These are phyloP conservation scores for Jordanella pulchra DNA, from an alignment of 2,797 vertebrate genomes.

Conservation along the genomic window DNA sequence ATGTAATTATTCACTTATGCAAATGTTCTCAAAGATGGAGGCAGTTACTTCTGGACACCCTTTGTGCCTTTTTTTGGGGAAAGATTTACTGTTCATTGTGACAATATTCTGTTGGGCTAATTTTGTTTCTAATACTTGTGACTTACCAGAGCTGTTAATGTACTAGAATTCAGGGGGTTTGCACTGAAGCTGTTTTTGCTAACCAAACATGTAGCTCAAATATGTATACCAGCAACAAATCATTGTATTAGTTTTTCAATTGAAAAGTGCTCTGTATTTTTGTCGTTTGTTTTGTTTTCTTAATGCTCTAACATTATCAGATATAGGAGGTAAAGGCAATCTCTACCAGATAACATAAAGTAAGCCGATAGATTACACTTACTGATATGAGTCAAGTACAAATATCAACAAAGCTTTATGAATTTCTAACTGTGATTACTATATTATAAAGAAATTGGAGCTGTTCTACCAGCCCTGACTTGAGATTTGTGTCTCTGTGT, in stretches of 20 bases:
- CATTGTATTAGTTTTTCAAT: constrained; percentile 63
- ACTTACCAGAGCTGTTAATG: constrained; percentile 36
- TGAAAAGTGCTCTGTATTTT: constrained; percentile 35
- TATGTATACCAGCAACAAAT: constrained; percentile 59
- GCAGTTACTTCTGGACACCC: constrained; percentile 44
- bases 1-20: constrained; percentile 80
- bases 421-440: too few relatives aligned
- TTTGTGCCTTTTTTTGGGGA: constrained; percentile 74
- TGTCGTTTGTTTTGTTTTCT: constrained; percentile 14
- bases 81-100: constrained; percentile 52
- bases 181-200: constrained; percentile 58
- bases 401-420: not conserved
- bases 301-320: not conserved
- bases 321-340: not conserved
- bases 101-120: constrained; percentile 44
- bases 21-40: constrained; percentile 65
- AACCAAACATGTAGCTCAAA: constrained; percentile 39
- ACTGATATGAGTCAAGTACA: too few relatives aligned
- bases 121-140: constrained; percentile 46
- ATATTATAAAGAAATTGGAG: not conserved
- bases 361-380: not conserved
- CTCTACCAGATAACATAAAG: not conserved
- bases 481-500: not conserved
- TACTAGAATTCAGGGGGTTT: constrained; percentile 47
- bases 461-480: not conserved